Conservation (phyloP, 1,140 invertebrate genomes). For the Geopemphigus sp. region DNA sequence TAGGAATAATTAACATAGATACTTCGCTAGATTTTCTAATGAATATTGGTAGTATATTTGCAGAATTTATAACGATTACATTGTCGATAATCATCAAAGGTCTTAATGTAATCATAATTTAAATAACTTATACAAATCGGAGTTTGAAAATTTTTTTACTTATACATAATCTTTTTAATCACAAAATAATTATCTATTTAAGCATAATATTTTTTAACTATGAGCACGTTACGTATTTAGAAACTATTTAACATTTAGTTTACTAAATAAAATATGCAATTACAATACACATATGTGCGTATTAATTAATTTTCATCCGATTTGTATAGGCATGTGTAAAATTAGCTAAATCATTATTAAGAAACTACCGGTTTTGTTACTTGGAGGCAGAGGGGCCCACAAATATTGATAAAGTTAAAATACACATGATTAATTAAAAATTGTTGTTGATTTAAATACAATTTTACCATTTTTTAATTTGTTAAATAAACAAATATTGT, state of each 20-base stretch:
- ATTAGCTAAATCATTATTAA: constrained; percentile 26
- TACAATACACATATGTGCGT: background rate
- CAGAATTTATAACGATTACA: background rate
- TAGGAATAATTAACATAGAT: background rate
- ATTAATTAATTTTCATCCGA: constrained; percentile 20
- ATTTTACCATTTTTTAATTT: constrained; percentile 38
- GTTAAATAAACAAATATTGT: constrained; percentile 41
- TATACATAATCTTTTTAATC: background rate
- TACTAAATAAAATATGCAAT: background rate
- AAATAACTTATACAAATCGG: constrained; percentile 42
- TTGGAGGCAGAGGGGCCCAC: constrained; percentile 58
- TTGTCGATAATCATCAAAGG: background rate
- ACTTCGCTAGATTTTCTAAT: constrained; percentile 39
- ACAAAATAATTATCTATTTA: background rate
- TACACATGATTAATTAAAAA: constrained; percentile 34
- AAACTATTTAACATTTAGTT: background rate
- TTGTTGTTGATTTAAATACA: constrained; percentile 20
- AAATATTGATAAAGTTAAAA: constrained; percentile 45
- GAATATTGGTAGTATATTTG: background rate
- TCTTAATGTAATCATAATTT: constrained; percentile 31
- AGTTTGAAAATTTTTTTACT: constrained; percentile 14
- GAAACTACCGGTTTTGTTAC: constrained; percentile 55
- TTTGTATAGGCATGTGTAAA: constrained; percentile 33
- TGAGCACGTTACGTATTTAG: background rate
- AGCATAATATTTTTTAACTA: background rate